phyloP scores from a whole-genome alignment of 2,113 vertebrate species.

The Nerophis lumbriciformis region DNA sequence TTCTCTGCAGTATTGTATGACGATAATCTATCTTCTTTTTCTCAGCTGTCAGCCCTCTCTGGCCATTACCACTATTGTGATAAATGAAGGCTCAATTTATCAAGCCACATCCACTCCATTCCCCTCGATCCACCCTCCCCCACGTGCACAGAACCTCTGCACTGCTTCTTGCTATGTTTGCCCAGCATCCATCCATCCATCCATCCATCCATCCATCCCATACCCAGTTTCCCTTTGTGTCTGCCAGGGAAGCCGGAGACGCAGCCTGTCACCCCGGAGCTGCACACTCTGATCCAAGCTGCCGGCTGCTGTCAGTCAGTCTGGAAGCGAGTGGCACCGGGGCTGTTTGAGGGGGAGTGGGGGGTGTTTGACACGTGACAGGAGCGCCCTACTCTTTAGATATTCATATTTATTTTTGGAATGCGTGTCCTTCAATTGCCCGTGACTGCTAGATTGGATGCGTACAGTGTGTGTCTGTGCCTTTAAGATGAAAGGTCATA shows the following conservation, averaged over 20 bases:
- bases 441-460: background rate
- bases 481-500: no score
- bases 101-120: conserved; percentile 37
- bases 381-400: conserved; percentile 35
- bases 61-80: conserved; percentile 58
- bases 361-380: conserved; percentile 32
- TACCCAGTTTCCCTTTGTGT: conserved; percentile 40
- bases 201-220: conserved; percentile 26
- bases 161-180: background rate
- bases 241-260: conserved; percentile 37
- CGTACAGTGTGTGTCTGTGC: no score
- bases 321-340: conserved; percentile 28
- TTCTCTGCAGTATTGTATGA: conserved; percentile 30
- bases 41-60: conserved; percentile 51
- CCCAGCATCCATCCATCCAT: conserved; percentile 22
- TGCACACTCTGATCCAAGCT: conserved; percentile 44
- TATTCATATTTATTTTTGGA: conserved; percentile 20
- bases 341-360: background rate
- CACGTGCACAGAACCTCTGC: background rate
- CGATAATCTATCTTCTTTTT: conserved; percentile 56
- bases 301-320: conserved; percentile 52
- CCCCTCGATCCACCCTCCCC: background rate
- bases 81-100: conserved; percentile 67
- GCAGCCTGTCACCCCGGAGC: conserved; percentile 46
- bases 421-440: conserved; percentile 8